Evolutionary conservation across 2,113 vertebrate species (phyloP).

Genomic region (Sphaerodactylus townsendi): DNA sequence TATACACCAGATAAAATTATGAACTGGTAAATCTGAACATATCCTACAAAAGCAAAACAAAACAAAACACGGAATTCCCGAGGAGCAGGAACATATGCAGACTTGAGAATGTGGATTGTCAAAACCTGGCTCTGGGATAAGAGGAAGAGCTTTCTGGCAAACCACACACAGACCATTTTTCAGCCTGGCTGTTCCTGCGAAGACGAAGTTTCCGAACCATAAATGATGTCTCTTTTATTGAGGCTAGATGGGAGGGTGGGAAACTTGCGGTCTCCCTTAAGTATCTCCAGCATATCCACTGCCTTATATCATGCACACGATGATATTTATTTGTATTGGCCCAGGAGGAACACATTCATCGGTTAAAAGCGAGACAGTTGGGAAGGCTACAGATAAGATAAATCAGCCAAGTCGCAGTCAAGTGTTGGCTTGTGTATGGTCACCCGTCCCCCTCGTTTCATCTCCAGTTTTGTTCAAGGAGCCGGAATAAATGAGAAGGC

Average conservation of each 20-base stretch:
- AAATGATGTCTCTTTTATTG: not conserved
- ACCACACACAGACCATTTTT: not conserved
- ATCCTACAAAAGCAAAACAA: too few relatives aligned
- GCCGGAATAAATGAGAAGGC: not conserved
- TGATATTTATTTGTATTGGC: not conserved
- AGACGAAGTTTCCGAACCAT: not conserved
- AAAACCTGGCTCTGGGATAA: not conserved
- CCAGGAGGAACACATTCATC: too few relatives aligned
- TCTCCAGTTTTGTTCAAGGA: not conserved
- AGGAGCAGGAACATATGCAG: not conserved
- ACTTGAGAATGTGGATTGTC: not conserved
- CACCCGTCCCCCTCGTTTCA: too few relatives aligned
- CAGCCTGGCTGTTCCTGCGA: not conserved
- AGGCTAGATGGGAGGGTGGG: too few relatives aligned
- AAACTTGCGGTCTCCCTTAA: not conserved
- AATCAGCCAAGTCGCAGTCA: not conserved
- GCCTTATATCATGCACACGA: not conserved
- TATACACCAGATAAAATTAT: too few relatives aligned
- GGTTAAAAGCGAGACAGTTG: not conserved
- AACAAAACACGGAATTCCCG: not conserved
- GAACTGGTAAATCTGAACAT: not conserved
- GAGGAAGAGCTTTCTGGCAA: too few relatives aligned
- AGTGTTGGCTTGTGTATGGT: not conserved
- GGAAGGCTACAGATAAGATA: not conserved
- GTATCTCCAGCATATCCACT: not conserved